Evolutionary conservation across 2,888 invertebrate genomes (phyloP), one percentile per base, ranked within the genome.

Genomic region (Allolobophora icterica): DNA sequence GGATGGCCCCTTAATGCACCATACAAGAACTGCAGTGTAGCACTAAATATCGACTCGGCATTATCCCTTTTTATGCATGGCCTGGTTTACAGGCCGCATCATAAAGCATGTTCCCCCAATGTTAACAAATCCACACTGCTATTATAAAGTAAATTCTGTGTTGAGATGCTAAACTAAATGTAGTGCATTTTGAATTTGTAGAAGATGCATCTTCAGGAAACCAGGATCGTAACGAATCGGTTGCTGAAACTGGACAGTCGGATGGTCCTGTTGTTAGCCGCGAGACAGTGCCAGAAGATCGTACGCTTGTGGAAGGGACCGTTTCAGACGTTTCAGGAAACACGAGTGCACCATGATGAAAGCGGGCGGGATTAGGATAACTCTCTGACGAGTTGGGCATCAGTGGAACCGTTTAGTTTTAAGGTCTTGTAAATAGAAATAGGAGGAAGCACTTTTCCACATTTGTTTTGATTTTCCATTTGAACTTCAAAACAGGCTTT

Each of bases 341-440:
- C 30, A 71, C 71, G 71, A n/a, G 8, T n/a, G 71, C n/a, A n/a
- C 71, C n/a, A 13, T 71, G 71, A 71, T n/a, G 71, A 71, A n/a
- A 30, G n/a, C 71, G n/a, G 71, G 6, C n/a, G n/a, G 71, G 8
- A 30, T n/a, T 71, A 71, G 71, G 71, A 71, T 71, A 4, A 1
- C n/a, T 71, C 71, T 52, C 71, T 6, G 71, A 71, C 71, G 71
- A 71, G 71, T 11, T 71, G 71, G 30, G n/a, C 13, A n/a, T 71
- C 71, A 8, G 30, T 71, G 30, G 71, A 71, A n/a, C 71, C 71
- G 11, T n/a, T 71, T 71, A 71, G 71, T 71, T 71, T 52, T 71
- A 71, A 71, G 71, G 30, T 71, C 71, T n/a, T 71, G 71, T 71
- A 71, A 71, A 71, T 71, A 71, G n/a, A 71, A n/a, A 71, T 71